These are phyloP conservation scores for Aptenodytes patagonicus DNA, from an alignment of 2,113 vertebrate genomes.

Conservation along the genomic window DNA sequence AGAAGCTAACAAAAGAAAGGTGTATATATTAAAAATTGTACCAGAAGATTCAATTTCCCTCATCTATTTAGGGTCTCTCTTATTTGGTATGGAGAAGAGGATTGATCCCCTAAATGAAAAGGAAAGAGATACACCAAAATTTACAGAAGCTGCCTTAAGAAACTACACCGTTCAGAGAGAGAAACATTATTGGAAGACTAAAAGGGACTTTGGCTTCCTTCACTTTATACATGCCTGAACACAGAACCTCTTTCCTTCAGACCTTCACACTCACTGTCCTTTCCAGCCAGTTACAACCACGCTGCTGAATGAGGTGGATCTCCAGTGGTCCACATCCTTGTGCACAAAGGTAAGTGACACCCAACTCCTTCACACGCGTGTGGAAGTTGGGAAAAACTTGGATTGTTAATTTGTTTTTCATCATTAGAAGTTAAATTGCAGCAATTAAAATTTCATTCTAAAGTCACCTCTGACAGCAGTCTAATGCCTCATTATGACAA, in stretches of 20 bases:
- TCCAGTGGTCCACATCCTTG: background rate
- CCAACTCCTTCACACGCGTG: background rate
- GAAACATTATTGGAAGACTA: background rate
- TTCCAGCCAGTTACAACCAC: background rate
- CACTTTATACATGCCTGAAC: background rate
- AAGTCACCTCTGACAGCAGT: constrained; percentile 11
- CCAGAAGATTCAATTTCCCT: background rate
- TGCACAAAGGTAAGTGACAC: background rate
- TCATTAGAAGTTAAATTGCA: background rate
- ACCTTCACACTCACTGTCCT: background rate
- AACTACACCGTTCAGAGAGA: background rate
- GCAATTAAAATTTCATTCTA: constrained; percentile 37
- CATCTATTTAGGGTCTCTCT: background rate
- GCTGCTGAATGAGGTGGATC: background rate
- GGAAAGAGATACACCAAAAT: background rate
- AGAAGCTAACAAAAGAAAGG: background rate
- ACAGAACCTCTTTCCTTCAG: background rate
- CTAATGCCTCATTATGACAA: background rate
- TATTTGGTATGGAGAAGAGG: background rate
- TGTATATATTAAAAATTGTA: background rate
- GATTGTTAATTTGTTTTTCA: background rate
- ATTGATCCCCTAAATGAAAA: background rate
- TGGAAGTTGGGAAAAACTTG: background rate
- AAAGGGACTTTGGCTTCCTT: background rate
- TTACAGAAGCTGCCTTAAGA: background rate